Evolutionary conservation across 2,888 invertebrate genomes (phyloP), one percentile per base, ranked within the genome.

Genomic region (Kuschelorhynchus macadamiae): DNA sequence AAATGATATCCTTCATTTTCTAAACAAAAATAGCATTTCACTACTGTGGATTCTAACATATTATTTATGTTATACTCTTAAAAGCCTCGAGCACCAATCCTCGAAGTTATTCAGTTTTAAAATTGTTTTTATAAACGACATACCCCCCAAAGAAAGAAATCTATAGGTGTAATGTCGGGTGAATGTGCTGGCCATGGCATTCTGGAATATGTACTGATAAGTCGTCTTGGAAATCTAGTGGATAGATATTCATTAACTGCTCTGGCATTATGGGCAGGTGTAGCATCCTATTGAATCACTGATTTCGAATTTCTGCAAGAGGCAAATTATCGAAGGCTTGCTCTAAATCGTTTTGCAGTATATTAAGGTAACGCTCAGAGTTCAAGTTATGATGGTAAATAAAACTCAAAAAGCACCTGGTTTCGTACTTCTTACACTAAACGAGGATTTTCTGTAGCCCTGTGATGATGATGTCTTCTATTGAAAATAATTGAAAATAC

Each of bases 401-500:
- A 7, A 11, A 39, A 39, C 11, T 9, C 14, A 7, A 25, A 25
- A 25, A 3, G 25, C 4, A 5, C 4, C 7, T 25, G 25, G 25
- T 25, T 3, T 25, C 25, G 3, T 25, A 25, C 25, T 25, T 25
- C 25, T 25, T 25, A 5, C 3, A 25, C 25, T 25, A 25, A 25
- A 7, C 25, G 25, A 5, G 25, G 25, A 25, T 50, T 50, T 32
- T 32, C 53, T 20, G 11, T 53, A 2, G 39, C 36, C 18, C 53
- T 36, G 32, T 53, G 36, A 53, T 53, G 33, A 11, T 4, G n/a
- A 36, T 36, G 33, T 33, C 17, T 33, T 44, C 18, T 44, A 44
- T 56, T 47, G 7, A 44, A 44, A 20, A 56, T 56, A 56, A 47
- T 55, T 11, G 12, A 47, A 8, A 14, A 5, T 1, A n/a, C n/a